phyloP scores from a whole-genome alignment of 2,113 vertebrate genomes.

The Origma solitaria region DNA sequence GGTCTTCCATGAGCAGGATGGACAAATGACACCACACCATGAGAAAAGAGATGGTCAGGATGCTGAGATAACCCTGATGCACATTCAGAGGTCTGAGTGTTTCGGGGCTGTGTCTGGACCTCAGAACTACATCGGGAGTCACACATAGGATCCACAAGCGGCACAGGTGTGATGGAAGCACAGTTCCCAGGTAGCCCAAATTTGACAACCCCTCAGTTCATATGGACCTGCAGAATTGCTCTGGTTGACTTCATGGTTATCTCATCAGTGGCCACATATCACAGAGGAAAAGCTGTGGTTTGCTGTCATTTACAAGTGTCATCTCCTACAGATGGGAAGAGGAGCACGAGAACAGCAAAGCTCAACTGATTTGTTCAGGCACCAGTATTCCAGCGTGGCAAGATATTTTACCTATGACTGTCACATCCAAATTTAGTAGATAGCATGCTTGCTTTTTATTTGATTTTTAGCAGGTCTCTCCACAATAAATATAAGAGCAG shows the following conservation, averaged over 20 bases:
- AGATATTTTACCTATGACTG: constrained; percentile 36
- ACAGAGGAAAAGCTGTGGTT: not conserved
- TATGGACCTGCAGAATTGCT: not conserved
- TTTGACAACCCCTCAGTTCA: not conserved
- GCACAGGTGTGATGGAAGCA: fast-evolving
- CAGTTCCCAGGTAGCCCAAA: not conserved
- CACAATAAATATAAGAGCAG: constrained; percentile 36
- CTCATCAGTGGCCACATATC: not conserved
- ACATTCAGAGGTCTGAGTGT: not conserved
- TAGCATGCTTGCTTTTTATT: constrained; percentile 27
- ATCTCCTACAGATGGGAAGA: not conserved
- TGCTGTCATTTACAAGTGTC: not conserved
- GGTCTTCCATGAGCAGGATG: not conserved
- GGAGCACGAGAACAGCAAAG: not conserved
- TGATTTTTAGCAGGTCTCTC: constrained; percentile 39
- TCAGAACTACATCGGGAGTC: not conserved
- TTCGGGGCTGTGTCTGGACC: not conserved
- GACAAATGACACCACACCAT: not conserved
- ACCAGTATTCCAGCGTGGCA: not conserved
- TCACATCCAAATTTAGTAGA: constrained; percentile 48
- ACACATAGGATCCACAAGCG: not conserved
- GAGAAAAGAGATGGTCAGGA: not conserved
- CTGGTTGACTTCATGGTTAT: not conserved
- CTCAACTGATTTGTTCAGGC: constrained; percentile 21
- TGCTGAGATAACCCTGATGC: not conserved